Base-by-base conservation (phyloP, 37 sponge, comb jelly and placozoan genomes). In the Spongilla lacustris region DNA sequence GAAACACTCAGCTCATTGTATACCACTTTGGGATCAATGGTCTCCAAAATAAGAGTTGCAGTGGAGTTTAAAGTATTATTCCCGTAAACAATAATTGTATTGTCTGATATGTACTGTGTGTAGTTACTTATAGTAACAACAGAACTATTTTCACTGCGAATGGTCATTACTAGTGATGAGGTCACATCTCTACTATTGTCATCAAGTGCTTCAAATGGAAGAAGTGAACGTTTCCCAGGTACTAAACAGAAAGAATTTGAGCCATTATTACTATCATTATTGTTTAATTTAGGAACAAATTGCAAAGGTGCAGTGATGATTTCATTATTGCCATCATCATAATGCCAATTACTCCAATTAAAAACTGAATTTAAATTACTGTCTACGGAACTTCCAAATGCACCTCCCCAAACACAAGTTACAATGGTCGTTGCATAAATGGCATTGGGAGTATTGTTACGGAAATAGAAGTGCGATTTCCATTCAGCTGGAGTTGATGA, bases 371-470 rank as follows among this genome's bases (percentile, higher is more conserved):
- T 21, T 36, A 75, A 21, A 29, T 32, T 69, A 17, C 0, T 26
- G 0, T 76, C 25, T 27, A 74, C 26, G 32, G 75, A 74, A 36
- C 25, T 31, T 1, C 85, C 86, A 76, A 48, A 75, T 5, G 75
- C 75, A 24, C 78, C 35, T n/a, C 86, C 84, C 90, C 87, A 87
- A 11, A 69, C 34, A 34, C 94, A 93, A 9, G 87, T 68, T 14
- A 93, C 75, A 36, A 93, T 25, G 24, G 94, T 83, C 4, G 94
- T 87, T 22, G 82, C 86, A 79, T 89, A 89, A 22, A 93, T 93
- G 17, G 94, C 82, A 17, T 91, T 83, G 23, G 31, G 33, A 13
- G 2, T 66, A 48, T 93, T 93, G 34, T 78, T 70, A n/a, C 9
- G 37, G 79, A 93, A 89, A 28, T 37, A 46, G 67, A 93, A 89